A percentile compares a stretch with the other conserved stretches of the same genome.
These are phyloP conservation scores for Leucophenga maculata DNA, from an alignment of 2,888 invertebrate species.

Conservation along the genomic window DNA sequence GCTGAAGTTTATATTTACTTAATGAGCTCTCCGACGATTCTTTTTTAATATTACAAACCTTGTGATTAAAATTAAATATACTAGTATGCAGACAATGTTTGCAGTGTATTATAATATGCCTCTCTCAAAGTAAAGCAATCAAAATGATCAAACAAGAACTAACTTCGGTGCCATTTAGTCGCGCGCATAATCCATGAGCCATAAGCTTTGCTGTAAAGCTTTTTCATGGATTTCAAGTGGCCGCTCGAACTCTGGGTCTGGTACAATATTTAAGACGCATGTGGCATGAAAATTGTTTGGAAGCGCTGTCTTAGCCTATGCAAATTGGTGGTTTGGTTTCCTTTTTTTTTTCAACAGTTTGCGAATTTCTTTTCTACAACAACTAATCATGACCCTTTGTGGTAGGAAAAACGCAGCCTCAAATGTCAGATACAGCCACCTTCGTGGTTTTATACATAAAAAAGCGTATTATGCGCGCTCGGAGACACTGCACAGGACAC, in stretches of 20 bases:
- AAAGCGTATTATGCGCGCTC: conserved; percentile 8
- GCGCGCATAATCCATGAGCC: conserved; percentile 26
- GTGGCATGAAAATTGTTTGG: conserved; percentile 23
- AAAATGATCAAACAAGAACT: conserved; percentile 34
- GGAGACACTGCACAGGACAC: too few relatives aligned
- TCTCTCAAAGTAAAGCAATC: conserved; percentile 36
- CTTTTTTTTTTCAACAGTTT: conserved; percentile 21
- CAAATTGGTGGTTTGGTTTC: conserved; percentile 27
- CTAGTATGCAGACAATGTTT: too few relatives aligned
- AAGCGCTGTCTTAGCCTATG: neutral
- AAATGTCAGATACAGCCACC: neutral
- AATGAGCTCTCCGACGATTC: too few relatives aligned
- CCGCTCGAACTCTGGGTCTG: neutral
- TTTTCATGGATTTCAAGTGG: neutral
- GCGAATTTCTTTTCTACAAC: conserved; percentile 41
- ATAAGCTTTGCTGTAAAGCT: neutral
- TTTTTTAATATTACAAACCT: too few relatives aligned
- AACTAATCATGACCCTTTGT: conserved; percentile 64
- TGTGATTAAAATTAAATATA: too few relatives aligned
- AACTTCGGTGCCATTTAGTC: conserved; percentile 40
- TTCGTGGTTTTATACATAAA: conserved; percentile 20
- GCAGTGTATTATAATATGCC: conserved; percentile 28
- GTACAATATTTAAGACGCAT: conserved; percentile 2
- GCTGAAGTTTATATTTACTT: too few relatives aligned
- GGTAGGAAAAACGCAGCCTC: conserved; percentile 53